A percentile compares a stretch with the other conserved stretches of the same genome.
Conservation (phyloP, 2,797 vertebrate genomes). For the Manis javanica region DNA sequence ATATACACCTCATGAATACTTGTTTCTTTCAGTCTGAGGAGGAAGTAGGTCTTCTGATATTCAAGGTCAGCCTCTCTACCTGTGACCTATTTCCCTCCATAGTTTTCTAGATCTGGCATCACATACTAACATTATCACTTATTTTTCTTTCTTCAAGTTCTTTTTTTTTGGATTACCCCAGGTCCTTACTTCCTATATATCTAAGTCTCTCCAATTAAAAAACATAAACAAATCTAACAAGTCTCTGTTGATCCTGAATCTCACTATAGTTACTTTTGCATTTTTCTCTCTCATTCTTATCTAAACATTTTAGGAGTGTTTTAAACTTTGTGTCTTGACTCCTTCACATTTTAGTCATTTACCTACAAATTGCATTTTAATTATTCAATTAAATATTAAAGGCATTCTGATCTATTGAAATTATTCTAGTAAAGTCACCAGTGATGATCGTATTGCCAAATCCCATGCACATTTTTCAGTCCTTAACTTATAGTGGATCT, state of each 20-base stretch:
- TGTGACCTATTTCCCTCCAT: no score
- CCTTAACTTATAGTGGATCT: background rate
- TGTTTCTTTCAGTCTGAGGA: background rate
- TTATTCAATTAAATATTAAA: constrained; percentile 34
- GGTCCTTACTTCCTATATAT: background rate
- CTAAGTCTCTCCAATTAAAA: background rate
- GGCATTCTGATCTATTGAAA: background rate
- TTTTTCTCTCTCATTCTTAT: constrained; percentile 27
- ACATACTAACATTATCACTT: background rate
- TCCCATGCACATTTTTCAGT: background rate
- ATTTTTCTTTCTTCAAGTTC: background rate
- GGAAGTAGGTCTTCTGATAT: background rate
- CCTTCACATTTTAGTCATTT: background rate
- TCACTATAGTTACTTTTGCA: background rate
- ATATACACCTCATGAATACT: rapidly evolving
- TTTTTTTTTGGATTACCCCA: background rate
- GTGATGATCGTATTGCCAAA: background rate
- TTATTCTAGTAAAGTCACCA: background rate
- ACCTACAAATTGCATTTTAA: background rate
- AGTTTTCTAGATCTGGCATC: background rate
- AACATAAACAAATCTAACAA: background rate
- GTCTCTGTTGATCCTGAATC: background rate
- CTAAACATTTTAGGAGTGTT: background rate
- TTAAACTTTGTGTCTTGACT: background rate
- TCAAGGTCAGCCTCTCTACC: background rate